These are phyloP conservation scores for Tribolium freemani DNA, from an alignment of 2,888 invertebrate genomes.

Conservation along the genomic window DNA sequence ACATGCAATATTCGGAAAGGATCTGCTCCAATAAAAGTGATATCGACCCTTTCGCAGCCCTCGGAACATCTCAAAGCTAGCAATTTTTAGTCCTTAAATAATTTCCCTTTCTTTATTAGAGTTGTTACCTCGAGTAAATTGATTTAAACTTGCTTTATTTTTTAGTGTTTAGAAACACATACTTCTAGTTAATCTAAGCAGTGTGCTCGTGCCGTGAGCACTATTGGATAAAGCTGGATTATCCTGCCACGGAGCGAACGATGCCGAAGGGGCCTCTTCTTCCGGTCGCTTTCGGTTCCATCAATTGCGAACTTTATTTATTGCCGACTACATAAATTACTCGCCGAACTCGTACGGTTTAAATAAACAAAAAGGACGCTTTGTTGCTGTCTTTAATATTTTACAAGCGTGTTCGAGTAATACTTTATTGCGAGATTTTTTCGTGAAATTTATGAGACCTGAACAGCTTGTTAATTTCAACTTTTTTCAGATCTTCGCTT, in stretches of 20 bases:
- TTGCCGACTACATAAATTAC: constrained; percentile 33
- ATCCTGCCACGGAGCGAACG: background rate
- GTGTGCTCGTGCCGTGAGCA: background rate
- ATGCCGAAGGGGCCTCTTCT: background rate
- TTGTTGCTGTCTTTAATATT: constrained; percentile 28
- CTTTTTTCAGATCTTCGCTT: background rate
- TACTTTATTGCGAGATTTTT: constrained; percentile 4
- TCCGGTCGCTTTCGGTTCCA: background rate
- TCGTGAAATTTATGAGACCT: background rate
- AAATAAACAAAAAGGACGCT: constrained; percentile 31
- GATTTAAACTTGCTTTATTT: too few species aligned
- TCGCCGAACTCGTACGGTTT: constrained; percentile 11
- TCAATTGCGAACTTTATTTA: constrained; percentile 35
- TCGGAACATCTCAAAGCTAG: background rate
- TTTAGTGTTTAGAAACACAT: background rate
- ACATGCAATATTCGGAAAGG: background rate
- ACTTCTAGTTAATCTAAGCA: background rate
- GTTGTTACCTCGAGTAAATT: too few species aligned
- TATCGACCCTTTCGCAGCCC: background rate
- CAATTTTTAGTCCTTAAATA: background rate
- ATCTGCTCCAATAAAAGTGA: background rate
- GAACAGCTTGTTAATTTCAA: background rate
- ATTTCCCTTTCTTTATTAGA: too few species aligned
- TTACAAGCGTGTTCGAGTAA: constrained; percentile 9
- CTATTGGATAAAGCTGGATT: background rate